Evolutionary conservation across 2,797 vertebrate genomes (phyloP).

Genomic region (Xyrichtys novacula): DNA sequence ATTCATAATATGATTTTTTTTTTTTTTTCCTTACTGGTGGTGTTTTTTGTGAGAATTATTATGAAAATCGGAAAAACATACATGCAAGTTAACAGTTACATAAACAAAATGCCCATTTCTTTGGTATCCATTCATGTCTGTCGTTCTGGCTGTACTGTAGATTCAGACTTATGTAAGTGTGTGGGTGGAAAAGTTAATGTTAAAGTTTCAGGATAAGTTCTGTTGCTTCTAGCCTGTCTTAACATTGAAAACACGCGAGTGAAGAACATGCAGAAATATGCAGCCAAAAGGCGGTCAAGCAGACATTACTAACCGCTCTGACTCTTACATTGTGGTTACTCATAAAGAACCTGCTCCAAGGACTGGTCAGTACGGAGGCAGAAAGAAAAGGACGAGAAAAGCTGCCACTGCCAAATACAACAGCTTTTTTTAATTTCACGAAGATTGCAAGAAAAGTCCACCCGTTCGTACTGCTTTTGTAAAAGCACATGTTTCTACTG

Average conservation of each 20-base stretch:
- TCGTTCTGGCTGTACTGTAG: not conserved
- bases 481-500: constrained; percentile 11
- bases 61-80: no score
- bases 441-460: constrained; percentile 8
- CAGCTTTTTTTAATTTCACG: no score
- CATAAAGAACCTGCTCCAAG: constrained; percentile 7
- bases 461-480: not conserved
- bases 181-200: no score
- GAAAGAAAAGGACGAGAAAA: not conserved
- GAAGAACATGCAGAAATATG: constrained; percentile 31
- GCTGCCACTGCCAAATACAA: not conserved
- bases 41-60: no score
- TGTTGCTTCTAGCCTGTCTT: constrained; percentile 20
- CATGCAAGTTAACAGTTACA: no score
- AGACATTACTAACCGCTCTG: not conserved
- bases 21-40: no score
- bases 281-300: constrained; percentile 33
- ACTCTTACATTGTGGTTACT: constrained; percentile 14
- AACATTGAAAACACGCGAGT: constrained; percentile 17
- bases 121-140: not conserved
- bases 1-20: no score
- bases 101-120: no score
- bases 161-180: not conserved
- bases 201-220: constrained; percentile 14
- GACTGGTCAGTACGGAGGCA: constrained; percentile 12